Conservation (phyloP, 2,113 vertebrate genomes). For the Butorides virescens region DNA sequence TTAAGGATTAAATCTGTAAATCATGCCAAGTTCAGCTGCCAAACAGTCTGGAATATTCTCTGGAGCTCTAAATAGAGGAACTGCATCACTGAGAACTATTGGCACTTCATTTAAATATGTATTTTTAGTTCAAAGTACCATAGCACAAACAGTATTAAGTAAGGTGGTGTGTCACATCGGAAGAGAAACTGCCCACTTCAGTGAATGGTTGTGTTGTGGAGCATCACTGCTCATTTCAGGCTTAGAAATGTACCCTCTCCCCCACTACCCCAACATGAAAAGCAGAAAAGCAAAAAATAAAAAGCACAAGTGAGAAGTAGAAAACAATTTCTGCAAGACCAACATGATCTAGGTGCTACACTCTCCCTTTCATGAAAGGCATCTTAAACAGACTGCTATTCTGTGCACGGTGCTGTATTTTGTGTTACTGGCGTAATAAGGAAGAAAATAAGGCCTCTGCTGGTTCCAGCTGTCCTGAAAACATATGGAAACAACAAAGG, state of each 20-base stretch:
- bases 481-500: neutral
- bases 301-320: neutral
- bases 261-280: neutral
- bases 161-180: neutral
- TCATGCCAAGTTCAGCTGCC: neutral
- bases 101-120: neutral
- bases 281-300: neutral
- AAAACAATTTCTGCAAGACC: neutral
- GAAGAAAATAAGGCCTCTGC: neutral
- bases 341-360: neutral
- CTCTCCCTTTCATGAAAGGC: neutral
- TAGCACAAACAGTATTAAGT: neutral
- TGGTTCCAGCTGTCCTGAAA: neutral
- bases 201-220: neutral
- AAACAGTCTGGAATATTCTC: neutral
- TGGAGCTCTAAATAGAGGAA: neutral
- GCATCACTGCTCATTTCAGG: neutral
- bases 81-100: neutral
- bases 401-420: neutral
- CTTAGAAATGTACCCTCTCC: neutral
- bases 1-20: neutral
- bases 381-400: neutral
- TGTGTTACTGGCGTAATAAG: neutral
- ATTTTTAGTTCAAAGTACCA: neutral
- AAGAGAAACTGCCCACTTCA: neutral